Evolutionary conservation across 2,797 vertebrate species (phyloP).

Genomic region (Sparus aurata): DNA sequence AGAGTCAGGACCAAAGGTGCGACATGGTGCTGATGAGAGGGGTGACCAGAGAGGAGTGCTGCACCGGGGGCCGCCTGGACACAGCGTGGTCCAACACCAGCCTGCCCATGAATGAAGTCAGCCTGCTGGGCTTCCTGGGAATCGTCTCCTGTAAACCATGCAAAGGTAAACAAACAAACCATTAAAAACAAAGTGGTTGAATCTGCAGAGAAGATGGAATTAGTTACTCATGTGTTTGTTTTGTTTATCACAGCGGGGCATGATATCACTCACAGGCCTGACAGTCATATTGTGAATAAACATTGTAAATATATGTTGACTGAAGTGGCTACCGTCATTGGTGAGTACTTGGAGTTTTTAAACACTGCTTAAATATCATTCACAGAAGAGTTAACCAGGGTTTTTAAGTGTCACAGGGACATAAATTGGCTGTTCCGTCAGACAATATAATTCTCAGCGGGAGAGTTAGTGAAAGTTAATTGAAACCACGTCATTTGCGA

Average conservation of each 20-base stretch:
- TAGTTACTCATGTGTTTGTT: constrained; percentile 1
- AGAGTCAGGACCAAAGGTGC: constrained; percentile 91
- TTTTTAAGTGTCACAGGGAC: not conserved
- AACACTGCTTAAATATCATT: constrained; percentile 14
- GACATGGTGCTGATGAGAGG: constrained; percentile 94
- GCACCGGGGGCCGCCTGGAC: constrained; percentile 89
- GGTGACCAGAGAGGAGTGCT: constrained; percentile 94
- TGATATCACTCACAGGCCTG: constrained; percentile 1
- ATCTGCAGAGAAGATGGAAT: constrained; percentile 14
- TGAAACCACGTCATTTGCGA: constrained; percentile 48
- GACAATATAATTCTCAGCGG: constrained; percentile 8
- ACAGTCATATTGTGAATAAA: constrained; percentile 9
- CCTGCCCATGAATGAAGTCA: constrained; percentile 94
- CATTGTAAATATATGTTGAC: not conserved
- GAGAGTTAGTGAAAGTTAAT: constrained; percentile 41
- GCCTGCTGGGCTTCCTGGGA: constrained; percentile 93
- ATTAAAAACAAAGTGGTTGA: constrained; percentile 1
- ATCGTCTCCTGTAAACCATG: constrained; percentile 95
- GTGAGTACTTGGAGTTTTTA: constrained; percentile 5
- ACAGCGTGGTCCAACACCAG: constrained; percentile 96
- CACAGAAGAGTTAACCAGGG: not conserved
- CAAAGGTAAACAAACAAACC: constrained; percentile 88
- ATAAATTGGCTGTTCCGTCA: not conserved
- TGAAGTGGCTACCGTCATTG: constrained; percentile 1
- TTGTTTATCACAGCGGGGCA: not conserved